These are phyloP conservation scores for Eutolmus rufibarbis DNA, from an alignment of 2,888 invertebrate genomes.

Conservation along the genomic window DNA sequence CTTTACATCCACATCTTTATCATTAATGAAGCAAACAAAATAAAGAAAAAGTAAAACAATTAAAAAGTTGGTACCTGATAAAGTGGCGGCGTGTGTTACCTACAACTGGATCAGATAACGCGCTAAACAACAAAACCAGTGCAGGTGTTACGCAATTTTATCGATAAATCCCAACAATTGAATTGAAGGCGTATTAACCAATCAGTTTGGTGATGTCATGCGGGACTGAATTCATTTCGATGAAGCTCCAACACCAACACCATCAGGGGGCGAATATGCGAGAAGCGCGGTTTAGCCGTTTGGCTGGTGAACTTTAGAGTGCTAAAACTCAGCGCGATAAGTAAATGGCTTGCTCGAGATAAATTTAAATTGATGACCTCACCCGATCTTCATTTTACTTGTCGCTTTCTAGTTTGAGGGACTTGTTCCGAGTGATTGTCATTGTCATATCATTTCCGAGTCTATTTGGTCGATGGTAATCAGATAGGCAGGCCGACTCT, in stretches of 20 bases:
- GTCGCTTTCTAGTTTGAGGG: not conserved
- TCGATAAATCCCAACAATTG: not conserved
- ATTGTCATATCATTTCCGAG: not conserved
- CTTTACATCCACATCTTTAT: not conserved
- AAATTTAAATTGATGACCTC: conserved; percentile 29
- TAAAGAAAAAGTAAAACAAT: not conserved
- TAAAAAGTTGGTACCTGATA: not conserved
- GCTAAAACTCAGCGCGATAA: not conserved
- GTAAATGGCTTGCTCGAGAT: not conserved
- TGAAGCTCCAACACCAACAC: not conserved
- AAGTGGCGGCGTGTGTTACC: not conserved
- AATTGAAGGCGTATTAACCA: not conserved
- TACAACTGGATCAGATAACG: not conserved
- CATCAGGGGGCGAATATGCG: not conserved
- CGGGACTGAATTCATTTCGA: not conserved
- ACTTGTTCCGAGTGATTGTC: not conserved
- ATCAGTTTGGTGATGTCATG: not conserved
- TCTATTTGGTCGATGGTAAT: not conserved
- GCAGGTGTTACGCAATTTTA: not conserved
- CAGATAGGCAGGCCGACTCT: not conserved
- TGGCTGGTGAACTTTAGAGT: not conserved
- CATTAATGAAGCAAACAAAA: not conserved
- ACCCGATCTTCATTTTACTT: not conserved
- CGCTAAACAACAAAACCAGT: not conserved
- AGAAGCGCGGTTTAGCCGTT: not conserved